A percentile compares a stretch with the other conserved stretches of the same genome.
These are phyloP conservation scores for Sebastes hubbsi DNA, from an alignment of 2,797 vertebrate genomes.

Conservation along the genomic window DNA sequence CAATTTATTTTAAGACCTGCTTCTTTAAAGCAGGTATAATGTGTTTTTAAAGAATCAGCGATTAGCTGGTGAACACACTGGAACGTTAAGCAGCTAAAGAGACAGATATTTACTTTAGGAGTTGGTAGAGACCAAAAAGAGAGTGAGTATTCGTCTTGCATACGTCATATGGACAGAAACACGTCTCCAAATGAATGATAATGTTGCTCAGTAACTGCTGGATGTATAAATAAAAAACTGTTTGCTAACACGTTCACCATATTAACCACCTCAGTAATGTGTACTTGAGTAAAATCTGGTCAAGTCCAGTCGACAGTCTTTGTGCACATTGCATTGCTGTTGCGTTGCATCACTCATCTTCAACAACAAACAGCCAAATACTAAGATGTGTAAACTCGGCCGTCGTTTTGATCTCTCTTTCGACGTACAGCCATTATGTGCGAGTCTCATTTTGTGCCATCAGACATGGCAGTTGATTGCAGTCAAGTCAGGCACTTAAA, in stretches of 20 bases:
- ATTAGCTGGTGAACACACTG: neutral
- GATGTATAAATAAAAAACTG: neutral
- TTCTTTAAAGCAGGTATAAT: neutral
- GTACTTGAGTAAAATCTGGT: neutral
- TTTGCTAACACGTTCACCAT: neutral
- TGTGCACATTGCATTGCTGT: constrained; percentile 38
- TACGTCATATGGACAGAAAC: neutral
- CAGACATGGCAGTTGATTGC: constrained; percentile 44
- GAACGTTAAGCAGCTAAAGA: neutral
- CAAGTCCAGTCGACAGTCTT: neutral
- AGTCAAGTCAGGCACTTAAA: constrained; percentile 42
- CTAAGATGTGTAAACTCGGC: constrained; percentile 13
- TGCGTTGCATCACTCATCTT: constrained; percentile 53
- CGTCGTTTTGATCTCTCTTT: constrained; percentile 31
- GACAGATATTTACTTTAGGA: neutral
- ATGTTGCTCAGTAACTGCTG: neutral
- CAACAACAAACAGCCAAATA: constrained; percentile 16
- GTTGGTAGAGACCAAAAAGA: neutral
- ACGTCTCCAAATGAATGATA: neutral
- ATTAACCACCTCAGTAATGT: neutral
- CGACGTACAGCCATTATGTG: constrained; percentile 20
- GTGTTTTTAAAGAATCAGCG: neutral
- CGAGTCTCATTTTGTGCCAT: constrained; percentile 37
- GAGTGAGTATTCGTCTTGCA: neutral
- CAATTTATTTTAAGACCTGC: neutral